Percentiles rank a stretch among this genome's conserved stretches.
Conservation (phyloP, 2,888 invertebrate species). For the Oscheius sp. region DNA sequence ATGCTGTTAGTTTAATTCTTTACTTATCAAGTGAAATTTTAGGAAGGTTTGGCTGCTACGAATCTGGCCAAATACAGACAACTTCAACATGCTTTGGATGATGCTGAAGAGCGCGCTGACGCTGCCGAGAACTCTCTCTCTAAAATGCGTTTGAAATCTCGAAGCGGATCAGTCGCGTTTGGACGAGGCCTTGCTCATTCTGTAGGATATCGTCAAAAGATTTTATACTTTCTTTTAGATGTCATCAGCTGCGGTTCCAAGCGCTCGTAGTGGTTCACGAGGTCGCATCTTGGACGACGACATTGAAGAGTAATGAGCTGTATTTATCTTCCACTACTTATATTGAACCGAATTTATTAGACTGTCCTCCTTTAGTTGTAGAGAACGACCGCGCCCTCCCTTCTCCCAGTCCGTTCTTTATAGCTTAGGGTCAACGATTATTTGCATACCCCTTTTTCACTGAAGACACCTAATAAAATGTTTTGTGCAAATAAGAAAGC, state of each 20-base stretch:
- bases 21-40: conserved; percentile 21
- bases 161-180: conserved; percentile 55
- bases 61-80: conserved; percentile 75
- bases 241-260: conserved; percentile 22
- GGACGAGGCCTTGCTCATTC: conserved; percentile 57
- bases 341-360: no score
- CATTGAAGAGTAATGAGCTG: conserved; percentile 44
- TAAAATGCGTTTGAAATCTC: conserved; percentile 72
- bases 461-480: conserved; percentile 26
- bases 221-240: conserved; percentile 15
- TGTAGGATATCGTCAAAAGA: conserved; percentile 28
- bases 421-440: conserved; percentile 1
- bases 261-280: conserved; percentile 40
- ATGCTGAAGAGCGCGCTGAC: conserved; percentile 70
- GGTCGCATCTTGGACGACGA: conserved; percentile 54
- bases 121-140: conserved; percentile 72
- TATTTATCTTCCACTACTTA: conserved; percentile 28
- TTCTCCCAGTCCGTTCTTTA: conserved; percentile 8
- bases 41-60: conserved; percentile 73
- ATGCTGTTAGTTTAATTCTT: conserved; percentile 72
- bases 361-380: conserved; percentile 13
- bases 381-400: conserved; percentile 21
- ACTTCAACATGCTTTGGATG: conserved; percentile 73
- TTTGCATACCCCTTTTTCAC: conserved; percentile 10
- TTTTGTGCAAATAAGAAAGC: no score